phyloP scores from a whole-genome alignment of 2,797 vertebrate genomes.

The Varecia variegata region DNA sequence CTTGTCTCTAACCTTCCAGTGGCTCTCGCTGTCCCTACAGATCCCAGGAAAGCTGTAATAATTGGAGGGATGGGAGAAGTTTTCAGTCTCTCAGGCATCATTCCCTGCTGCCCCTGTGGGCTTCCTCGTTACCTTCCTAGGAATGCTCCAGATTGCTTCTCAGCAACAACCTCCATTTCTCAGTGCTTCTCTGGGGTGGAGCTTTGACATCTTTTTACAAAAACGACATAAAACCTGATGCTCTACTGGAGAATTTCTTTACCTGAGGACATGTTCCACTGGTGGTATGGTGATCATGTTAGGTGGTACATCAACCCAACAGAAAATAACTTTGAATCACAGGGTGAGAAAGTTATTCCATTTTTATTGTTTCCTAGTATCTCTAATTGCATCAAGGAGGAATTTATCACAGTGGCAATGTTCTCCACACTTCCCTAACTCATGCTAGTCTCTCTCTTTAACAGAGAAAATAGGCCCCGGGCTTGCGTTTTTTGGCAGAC shows the following conservation, averaged over 20 bases:
- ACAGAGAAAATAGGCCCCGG: background rate
- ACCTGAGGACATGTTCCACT: background rate
- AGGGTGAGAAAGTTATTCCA: background rate
- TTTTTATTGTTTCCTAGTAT: conserved; percentile 1
- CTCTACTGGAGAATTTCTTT: background rate
- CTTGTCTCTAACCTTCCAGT: background rate
- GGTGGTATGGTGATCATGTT: background rate
- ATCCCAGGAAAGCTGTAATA: background rate
- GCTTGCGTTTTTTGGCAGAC: background rate
- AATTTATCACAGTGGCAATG: background rate
- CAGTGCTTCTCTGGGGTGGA: background rate
- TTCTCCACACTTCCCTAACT: background rate
- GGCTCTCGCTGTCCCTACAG: background rate
- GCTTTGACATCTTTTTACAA: background rate
- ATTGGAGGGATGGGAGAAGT: background rate
- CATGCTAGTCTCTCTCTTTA: background rate
- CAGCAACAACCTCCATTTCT: background rate
- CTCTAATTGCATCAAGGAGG: background rate
- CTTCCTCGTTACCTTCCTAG: background rate
- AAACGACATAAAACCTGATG: background rate
- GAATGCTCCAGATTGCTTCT: background rate
- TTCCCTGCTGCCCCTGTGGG: background rate
- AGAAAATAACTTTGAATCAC: background rate
- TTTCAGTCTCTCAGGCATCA: background rate
- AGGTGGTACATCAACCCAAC: background rate